phyloP scores from a whole-genome alignment of 2,113 vertebrate genomes.

The Miniopterus natalensis region DNA sequence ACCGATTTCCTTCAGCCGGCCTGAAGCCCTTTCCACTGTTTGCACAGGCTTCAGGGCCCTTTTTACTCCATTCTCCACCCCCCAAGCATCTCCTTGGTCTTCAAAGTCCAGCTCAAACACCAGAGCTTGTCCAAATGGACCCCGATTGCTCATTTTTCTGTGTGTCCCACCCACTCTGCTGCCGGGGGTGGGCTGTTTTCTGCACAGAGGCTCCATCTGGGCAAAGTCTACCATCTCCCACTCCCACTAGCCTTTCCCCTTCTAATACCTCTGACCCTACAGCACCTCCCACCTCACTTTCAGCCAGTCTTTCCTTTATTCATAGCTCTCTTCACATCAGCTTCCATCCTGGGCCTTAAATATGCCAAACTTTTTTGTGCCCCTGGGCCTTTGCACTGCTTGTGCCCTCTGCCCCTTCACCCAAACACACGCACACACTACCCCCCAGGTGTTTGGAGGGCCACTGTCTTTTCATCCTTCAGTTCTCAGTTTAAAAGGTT shows the following conservation, averaged over 20 bases:
- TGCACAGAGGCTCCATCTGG: neutral
- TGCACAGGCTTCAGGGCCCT: fast-evolving
- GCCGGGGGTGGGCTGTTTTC: no score
- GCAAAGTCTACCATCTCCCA: neutral
- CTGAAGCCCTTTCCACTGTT: neutral
- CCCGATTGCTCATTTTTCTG: neutral
- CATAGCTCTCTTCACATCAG: neutral
- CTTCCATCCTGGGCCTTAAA: neutral
- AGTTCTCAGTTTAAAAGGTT: neutral
- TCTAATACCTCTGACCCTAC: neutral
- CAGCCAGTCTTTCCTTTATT: neutral
- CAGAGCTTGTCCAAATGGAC: neutral
- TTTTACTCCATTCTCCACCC: neutral
- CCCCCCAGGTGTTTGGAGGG: neutral
- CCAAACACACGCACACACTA: neutral
- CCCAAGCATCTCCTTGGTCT: neutral
- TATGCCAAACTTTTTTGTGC: neutral
- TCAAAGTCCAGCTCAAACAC: neutral
- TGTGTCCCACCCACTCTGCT: no score
- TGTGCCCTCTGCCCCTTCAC: neutral
- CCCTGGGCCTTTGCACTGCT: neutral
- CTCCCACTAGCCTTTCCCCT: neutral
- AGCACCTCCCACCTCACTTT: neutral
- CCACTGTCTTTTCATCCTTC: neutral
- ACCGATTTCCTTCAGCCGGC: neutral